Evolutionary conservation across 2,797 vertebrate genomes (phyloP).

Genomic region (Rousettus madagascariensis): DNA sequence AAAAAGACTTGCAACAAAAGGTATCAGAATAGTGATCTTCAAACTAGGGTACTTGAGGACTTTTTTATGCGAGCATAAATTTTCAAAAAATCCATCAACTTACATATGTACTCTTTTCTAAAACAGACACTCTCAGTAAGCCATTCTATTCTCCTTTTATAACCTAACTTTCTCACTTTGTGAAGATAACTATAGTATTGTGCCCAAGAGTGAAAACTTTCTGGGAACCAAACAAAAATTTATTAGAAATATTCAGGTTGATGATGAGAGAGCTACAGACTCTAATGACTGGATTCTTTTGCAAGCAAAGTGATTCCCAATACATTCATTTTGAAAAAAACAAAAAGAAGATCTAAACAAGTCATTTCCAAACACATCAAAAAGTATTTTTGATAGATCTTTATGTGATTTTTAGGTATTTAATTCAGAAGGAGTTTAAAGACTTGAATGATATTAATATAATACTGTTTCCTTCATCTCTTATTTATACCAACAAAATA

Average conservation of each 20-base stretch:
- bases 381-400: slow-evolving; percentile 19
- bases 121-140: background rate
- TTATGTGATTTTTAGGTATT: background rate
- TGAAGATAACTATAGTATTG: background rate
- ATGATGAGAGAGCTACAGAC: background rate
- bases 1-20: slow-evolving; percentile 47
- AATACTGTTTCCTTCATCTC: background rate
- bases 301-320: background rate
- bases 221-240: background rate
- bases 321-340: slow-evolving; percentile 4
- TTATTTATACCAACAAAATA: slow-evolving; percentile 13
- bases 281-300: background rate
- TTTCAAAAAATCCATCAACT: slow-evolving; percentile 26
- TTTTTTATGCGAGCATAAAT: background rate
- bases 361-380: background rate
- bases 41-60: background rate
- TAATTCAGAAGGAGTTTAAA: slow-evolving; percentile 25
- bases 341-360: background rate
- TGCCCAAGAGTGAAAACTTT: slow-evolving; percentile 6
- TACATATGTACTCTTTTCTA: background rate
- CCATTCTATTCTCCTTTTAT: background rate
- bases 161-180: background rate
- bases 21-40: background rate
- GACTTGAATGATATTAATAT: background rate
- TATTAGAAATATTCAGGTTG: background rate